A percentile compares a stretch with the other conserved stretches of the same genome.
phyloP scores from a whole-genome alignment of 2,113 vertebrate genomes.

The Petrocephalus zakoni region DNA sequence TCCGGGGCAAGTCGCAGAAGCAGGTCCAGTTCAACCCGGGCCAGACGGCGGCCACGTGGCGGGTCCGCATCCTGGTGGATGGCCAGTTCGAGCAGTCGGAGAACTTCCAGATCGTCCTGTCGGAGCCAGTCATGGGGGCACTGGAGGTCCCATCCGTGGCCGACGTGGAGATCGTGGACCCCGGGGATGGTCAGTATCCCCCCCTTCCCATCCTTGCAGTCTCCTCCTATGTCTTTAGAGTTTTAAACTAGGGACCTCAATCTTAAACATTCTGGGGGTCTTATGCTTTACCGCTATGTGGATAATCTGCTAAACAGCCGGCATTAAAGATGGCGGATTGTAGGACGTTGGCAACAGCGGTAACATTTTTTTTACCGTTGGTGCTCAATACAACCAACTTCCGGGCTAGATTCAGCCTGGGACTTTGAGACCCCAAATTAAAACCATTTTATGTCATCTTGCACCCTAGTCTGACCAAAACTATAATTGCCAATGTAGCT shows the following conservation, averaged over 20 bases:
- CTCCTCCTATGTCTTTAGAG: neutral
- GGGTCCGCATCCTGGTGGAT: slow-evolving; percentile 72
- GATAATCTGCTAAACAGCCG: neutral
- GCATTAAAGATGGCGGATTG: neutral
- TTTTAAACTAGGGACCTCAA: neutral
- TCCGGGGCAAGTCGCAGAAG: slow-evolving; percentile 80
- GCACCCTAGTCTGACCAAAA: neutral
- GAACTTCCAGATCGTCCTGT: slow-evolving; percentile 81
- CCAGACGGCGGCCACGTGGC: slow-evolving; percentile 77
- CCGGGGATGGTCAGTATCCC: slow-evolving; percentile 73
- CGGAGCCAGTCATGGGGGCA: slow-evolving; percentile 81
- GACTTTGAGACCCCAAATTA: neutral
- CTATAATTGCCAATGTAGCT: neutral
- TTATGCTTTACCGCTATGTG: neutral
- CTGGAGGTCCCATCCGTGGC: slow-evolving; percentile 73
- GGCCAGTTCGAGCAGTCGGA: slow-evolving; percentile 76
- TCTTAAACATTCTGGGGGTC: neutral
- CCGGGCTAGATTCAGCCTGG: neutral
- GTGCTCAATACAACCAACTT: neutral
- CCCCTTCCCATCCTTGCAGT: neutral
- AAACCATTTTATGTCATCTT: neutral
- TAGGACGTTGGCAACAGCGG: neutral
- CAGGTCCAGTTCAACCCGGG: slow-evolving; percentile 95
- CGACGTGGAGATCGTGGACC: slow-evolving; percentile 83
- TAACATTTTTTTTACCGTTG: neutral